Conservation (phyloP, 2,113 vertebrate species). For the Meriones unguiculatus region DNA sequence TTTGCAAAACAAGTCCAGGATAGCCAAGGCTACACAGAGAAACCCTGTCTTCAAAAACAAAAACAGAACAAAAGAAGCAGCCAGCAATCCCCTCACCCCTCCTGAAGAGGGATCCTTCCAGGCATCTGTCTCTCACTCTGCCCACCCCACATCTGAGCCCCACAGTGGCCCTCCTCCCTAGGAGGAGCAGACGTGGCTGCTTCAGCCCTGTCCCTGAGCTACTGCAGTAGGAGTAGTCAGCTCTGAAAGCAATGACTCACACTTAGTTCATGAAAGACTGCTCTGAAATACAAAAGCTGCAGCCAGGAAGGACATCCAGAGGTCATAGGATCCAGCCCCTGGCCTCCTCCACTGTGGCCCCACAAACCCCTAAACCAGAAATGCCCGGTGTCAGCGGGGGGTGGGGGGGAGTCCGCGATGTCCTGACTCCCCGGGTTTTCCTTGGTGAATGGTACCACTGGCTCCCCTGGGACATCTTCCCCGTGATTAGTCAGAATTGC, state of each 20-base stretch:
- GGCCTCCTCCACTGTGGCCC: neutral
- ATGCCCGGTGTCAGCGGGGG: neutral
- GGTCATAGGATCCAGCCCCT: slow-evolving; percentile 69
- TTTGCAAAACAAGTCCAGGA: no score
- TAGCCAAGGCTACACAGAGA: no score
- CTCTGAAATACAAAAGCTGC: slow-evolving; percentile 53
- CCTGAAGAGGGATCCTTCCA: neutral
- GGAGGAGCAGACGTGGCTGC: neutral
- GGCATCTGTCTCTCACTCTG: neutral
- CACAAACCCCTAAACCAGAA: neutral
- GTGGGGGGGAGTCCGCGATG: neutral
- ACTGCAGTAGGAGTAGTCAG: slow-evolving; percentile 69
- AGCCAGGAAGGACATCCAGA: slow-evolving; percentile 76
- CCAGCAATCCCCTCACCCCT: neutral
- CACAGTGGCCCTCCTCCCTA: neutral
- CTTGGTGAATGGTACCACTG: neutral
- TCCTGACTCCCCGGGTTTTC: neutral
- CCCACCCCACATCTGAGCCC: neutral
- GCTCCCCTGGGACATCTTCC: slow-evolving; percentile 12
- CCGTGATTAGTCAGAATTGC: neutral
- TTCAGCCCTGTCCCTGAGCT: slow-evolving; percentile 24
- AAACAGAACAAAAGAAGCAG: neutral
- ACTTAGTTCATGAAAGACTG: slow-evolving; percentile 58
- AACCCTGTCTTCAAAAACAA: no score
- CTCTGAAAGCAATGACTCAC: slow-evolving; percentile 78